phyloP scores from a whole-genome alignment of 2,113 vertebrate species.

The Orthonyx spaldingii region DNA sequence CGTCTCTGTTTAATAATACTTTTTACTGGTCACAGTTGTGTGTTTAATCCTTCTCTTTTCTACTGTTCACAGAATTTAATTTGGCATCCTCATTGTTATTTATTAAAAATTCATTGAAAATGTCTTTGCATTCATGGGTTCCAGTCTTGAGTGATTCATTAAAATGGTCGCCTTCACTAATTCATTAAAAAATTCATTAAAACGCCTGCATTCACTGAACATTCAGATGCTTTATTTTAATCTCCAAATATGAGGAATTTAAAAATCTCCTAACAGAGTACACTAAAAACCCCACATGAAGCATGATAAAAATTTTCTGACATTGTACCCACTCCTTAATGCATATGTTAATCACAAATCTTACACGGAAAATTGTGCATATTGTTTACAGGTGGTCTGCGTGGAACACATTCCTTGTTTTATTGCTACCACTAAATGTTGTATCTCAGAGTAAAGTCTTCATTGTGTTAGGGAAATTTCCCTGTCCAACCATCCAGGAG shows the following conservation, averaged over 20 bases:
- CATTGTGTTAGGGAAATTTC: background rate
- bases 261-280: background rate
- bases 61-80: background rate
- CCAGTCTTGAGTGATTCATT: background rate
- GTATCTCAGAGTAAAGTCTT: background rate
- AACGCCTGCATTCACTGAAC: background rate
- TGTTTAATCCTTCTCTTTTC: conserved; percentile 10
- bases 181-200: background rate
- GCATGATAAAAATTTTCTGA: background rate
- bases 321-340: background rate
- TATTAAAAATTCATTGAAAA: conserved; percentile 30
- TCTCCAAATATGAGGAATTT: background rate
- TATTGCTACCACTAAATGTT: background rate
- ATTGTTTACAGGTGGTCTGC: background rate
- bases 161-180: background rate
- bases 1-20: background rate
- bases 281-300: background rate
- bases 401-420: background rate
- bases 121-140: background rate
- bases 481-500: background rate
- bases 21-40: background rate
- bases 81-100: background rate
- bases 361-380: background rate
- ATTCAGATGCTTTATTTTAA: background rate
- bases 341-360: background rate